Conservation (phyloP, 2,797 vertebrate genomes). For the Schizothorax lantsangensis region DNA sequence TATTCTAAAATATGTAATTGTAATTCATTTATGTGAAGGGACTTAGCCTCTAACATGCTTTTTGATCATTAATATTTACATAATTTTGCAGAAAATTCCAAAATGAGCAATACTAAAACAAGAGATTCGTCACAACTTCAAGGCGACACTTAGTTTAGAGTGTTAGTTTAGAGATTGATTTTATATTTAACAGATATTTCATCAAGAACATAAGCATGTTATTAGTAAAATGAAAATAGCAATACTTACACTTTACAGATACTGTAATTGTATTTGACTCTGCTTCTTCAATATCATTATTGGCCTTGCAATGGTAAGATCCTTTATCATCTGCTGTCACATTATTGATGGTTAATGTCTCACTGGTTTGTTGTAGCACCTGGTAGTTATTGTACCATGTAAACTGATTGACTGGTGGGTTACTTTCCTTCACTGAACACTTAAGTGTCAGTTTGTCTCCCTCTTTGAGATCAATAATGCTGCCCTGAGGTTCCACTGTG, state of each 20-base stretch:
- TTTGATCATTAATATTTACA: background rate
- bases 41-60: background rate
- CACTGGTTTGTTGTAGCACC: no score
- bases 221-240: background rate
- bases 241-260: constrained; percentile 68
- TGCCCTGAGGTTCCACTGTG: background rate
- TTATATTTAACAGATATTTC: background rate
- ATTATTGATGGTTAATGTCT: fast-evolving
- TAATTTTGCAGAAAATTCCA: no score
- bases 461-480: fast-evolving
- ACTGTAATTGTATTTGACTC: fast-evolving
- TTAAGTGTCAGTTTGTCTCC: constrained; percentile 37
- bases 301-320: constrained; percentile 53
- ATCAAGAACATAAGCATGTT: background rate
- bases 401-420: no score
- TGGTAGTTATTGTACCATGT: no score
- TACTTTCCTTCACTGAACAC: no score
- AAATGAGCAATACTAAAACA: background rate
- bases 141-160: no score
- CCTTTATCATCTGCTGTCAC: constrained; percentile 39
- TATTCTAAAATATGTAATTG: background rate
- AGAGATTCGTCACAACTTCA: no score
- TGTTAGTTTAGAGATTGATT: background rate
- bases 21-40: background rate
- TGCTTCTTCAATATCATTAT: background rate